These are phyloP conservation scores for Xenopus tropicalis DNA, from an alignment of 2,113 vertebrate genomes.

Conservation along the genomic window UCB_Xtro_10.0 CM004445.2:65353001-65353500, in stretches of 20 bases:
- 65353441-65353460: constrained; percentile 7
- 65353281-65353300: constrained; percentile 26
- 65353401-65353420: constrained; percentile 35
- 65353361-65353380: constrained; percentile 32
- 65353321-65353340: constrained; percentile 23
- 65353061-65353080: no score
- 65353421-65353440: constrained; percentile 2
- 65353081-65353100: no score
- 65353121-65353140: neutral
- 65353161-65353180: constrained; percentile 69
- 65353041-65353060: no score
- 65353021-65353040: no score
- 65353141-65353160: neutral
- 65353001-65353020: no score
- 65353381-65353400: constrained; percentile 35
- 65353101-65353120: no score
- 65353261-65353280: constrained; percentile 47
- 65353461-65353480: constrained; percentile 16
- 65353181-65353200: constrained; percentile 92
- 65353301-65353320: constrained; percentile 17
- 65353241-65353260: constrained; percentile 74
- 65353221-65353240: constrained; percentile 61
- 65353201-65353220: constrained; percentile 76
- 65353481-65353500: constrained; percentile 10
- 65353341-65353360: constrained; percentile 11